Base-by-base conservation (phyloP, 2,797 vertebrate genomes). In the Mus spretus region DNA sequence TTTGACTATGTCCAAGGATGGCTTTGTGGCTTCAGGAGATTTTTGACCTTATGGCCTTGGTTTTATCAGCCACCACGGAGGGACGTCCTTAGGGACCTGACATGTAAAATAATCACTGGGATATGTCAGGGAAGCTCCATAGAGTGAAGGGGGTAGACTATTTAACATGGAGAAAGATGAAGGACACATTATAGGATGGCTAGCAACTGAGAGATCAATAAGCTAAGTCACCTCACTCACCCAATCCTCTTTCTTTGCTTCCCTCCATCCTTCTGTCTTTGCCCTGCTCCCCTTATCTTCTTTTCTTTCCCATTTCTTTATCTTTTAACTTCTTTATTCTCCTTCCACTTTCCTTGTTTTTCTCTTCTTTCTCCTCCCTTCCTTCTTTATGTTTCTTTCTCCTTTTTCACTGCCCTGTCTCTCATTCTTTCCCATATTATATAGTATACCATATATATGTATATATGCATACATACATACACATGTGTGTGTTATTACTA, bases 51-150 rank as follows among this genome's bases (percentile, higher is more conserved):
- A 72, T n/a, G 26, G 14, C n/a, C 40, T 70, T 19, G 3, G 34
- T 74, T 95, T 96, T 95, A 53, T 70, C 31, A 63, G 24, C 13
- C 13, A 94, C 22, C 22, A 34, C 4, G 87, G 77, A 88, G 31
- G 26, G 22, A 65, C 11, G 55, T 79, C 7, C 47, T 95, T 34
- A 34, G 55, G 40, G 9, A 22, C 34, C 24, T 31, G 47, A 17
- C 77, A 37, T 70, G 6, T 89, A 75, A 40, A 86, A 83, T 74
- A n/a, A 77, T 61, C 37, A 67, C 2, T 15, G 28, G 20, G 53
- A 3, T 28, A 81, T 22, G 15, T 57, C 8, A 81, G 11, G 4
- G 44, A 90, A 88, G 26, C 8, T 11, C 22, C 65, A 40, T 40
- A 11, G 0, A 14, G 44, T 55, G n/a, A 11, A 28, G 88, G 81